Percentiles rank a stretch among this genome's conserved stretches.
Conservation (phyloP, 2,888 invertebrate genomes). For the Sarcophaga carnaria region DNA sequence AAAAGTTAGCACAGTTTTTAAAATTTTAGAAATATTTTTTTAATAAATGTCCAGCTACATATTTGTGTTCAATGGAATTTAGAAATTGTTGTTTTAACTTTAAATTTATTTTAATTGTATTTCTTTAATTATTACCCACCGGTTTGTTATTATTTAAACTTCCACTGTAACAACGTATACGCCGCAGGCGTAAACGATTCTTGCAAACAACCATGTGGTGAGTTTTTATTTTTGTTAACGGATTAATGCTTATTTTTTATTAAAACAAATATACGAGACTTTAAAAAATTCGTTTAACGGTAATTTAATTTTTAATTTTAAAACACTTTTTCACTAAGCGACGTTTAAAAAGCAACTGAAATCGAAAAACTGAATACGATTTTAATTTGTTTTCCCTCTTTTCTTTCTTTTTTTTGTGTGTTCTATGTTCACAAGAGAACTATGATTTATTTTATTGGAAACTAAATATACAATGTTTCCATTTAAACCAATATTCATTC, state of each 20-base stretch:
- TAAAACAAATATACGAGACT: not conserved
- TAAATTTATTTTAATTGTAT: not conserved
- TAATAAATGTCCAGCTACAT: not conserved
- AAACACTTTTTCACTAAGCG: conserved; percentile 55
- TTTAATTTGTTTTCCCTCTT: conserved; percentile 21
- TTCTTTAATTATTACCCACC: conserved; percentile 72
- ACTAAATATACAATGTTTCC: conserved; percentile 24
- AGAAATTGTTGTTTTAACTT: not conserved
- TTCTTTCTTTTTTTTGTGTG: not conserved
- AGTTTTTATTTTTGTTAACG: conserved; percentile 68
- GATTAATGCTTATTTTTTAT: conserved; percentile 53
- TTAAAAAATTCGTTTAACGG: not conserved
- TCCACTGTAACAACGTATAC: conserved; percentile 77
- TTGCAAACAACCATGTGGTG: conserved; percentile 79
- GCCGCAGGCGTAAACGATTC: conserved; percentile 78
- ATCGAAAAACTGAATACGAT: conserved; percentile 61
- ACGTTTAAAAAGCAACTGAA: conserved; percentile 69
- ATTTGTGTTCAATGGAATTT: too few relatives aligned
- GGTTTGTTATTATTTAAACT: conserved; percentile 79
- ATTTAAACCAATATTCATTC: conserved; percentile 49
- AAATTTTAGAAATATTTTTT: conserved; percentile 61
- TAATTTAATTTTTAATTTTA: conserved; percentile 4
- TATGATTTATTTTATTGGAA: conserved; percentile 6
- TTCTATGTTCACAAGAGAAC: too few relatives aligned
- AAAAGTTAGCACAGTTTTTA: too few relatives aligned